phyloP scores from a whole-genome alignment of 2,888 invertebrate species.

The Eupithecia insigniata region DNA sequence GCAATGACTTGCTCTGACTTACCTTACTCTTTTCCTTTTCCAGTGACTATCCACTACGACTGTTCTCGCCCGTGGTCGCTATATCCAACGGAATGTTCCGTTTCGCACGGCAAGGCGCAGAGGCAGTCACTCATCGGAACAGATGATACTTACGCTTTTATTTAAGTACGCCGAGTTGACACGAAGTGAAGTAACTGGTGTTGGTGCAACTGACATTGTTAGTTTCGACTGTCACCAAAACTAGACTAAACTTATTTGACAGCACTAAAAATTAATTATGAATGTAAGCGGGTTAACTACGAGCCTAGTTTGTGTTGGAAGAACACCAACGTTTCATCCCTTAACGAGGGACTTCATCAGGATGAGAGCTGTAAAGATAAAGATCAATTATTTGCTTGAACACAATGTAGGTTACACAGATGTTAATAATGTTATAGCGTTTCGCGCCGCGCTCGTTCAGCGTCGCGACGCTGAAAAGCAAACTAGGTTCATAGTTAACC shows the following conservation, averaged over 20 bases:
- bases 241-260: neutral
- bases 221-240: neutral
- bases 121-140: constrained; percentile 62
- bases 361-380: too few relatives aligned
- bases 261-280: too few relatives aligned
- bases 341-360: too few relatives aligned
- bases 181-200: neutral
- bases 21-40: constrained; percentile 28
- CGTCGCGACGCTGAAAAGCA: too few relatives aligned
- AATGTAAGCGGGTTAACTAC: too few relatives aligned
- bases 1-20: neutral
- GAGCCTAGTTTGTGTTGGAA: too few relatives aligned
- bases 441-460: too few relatives aligned
- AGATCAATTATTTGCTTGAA: too few relatives aligned
- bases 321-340: too few relatives aligned
- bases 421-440: too few relatives aligned
- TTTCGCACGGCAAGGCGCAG: constrained; percentile 74
- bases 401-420: too few relatives aligned
- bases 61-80: constrained; percentile 93
- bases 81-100: constrained; percentile 92
- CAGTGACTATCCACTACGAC: constrained; percentile 89
- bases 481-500: too few relatives aligned
- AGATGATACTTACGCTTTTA: constrained; percentile 61
- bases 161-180: constrained; percentile 29
- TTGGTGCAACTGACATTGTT: neutral